Evolutionary conservation across 2,888 invertebrate species (phyloP).

Genomic region (Amphipoea oculea): DNA sequence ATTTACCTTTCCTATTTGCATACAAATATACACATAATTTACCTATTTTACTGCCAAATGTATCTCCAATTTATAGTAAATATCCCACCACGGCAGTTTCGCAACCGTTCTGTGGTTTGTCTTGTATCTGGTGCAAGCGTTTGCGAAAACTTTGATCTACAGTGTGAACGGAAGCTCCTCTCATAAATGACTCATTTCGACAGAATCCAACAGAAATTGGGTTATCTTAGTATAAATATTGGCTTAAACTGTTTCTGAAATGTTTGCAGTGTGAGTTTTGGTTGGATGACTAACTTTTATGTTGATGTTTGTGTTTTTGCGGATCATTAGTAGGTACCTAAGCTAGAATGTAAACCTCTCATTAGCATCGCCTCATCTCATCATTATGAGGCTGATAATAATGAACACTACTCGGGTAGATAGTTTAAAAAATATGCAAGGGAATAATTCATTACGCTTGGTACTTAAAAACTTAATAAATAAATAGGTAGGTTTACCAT

Average conservation of each 20-base stretch:
- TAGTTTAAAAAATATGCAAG: background rate
- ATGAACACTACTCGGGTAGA: background rate
- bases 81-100: constrained; percentile 4
- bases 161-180: constrained; percentile 61
- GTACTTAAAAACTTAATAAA: background rate
- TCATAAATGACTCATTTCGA: constrained; percentile 55
- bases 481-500: background rate
- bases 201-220: constrained; percentile 58
- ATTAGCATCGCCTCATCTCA: background rate
- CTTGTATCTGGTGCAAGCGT: constrained; percentile 35
- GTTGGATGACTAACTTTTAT: constrained; percentile 8
- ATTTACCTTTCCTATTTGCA: background rate
- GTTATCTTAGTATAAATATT: constrained; percentile 68
- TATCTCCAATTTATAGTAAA: constrained; percentile 7
- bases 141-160: constrained; percentile 53
- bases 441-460: no score
- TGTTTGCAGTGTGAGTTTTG: constrained; percentile 5
- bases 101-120: constrained; percentile 25
- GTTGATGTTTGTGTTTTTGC: background rate
- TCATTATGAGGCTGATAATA: background rate
- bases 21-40: background rate
- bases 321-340: background rate
- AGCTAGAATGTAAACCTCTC: background rate
- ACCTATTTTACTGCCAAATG: background rate
- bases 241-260: constrained; percentile 18